Evolutionary conservation across 2,888 invertebrate genomes (phyloP).

Genomic region (Tigriopus californicus): DNA sequence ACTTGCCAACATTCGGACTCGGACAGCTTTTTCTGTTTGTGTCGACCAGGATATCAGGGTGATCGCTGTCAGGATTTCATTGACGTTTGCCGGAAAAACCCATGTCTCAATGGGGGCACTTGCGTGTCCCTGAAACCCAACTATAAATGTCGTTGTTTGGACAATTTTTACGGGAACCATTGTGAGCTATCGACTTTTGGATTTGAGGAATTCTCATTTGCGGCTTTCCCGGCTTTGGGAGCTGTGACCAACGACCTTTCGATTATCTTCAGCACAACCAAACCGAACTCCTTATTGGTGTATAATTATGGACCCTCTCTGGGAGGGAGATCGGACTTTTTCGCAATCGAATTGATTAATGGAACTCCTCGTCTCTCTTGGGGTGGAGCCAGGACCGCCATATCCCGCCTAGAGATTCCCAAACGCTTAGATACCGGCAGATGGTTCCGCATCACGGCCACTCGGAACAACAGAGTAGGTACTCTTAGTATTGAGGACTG

Average conservation of each 20-base stretch:
- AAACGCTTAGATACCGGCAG: constrained; percentile 48
- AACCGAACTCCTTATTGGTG: constrained; percentile 61
- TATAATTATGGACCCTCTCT: constrained; percentile 78
- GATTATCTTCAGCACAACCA: constrained; percentile 72
- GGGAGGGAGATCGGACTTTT: constrained; percentile 74
- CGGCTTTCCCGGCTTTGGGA: constrained; percentile 68
- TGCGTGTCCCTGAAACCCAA: constrained; percentile 75
- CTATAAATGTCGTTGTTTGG: constrained; percentile 55
- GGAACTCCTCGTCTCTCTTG: constrained; percentile 74
- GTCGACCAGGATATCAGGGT: constrained; percentile 75
- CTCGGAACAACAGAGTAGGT: constrained; percentile 68
- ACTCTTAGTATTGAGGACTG: constrained; percentile 63
- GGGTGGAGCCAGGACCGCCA: constrained; percentile 69
- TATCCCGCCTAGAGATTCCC: constrained; percentile 45
- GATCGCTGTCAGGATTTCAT: constrained; percentile 65
- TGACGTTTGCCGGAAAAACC: constrained; percentile 77
- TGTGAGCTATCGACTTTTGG: constrained; percentile 80
- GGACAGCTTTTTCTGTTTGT: constrained; percentile 74
- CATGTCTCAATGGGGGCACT: constrained; percentile 72
- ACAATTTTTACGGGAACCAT: constrained; percentile 64
- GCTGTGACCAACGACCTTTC: constrained; percentile 77
- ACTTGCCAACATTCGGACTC: constrained; percentile 74
- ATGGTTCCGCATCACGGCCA: constrained; percentile 82
- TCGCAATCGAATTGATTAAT: constrained; percentile 67
- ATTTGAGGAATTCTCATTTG: constrained; percentile 69